Base-by-base conservation (phyloP, 2,113 vertebrate genomes). In the Lota lota region DNA sequence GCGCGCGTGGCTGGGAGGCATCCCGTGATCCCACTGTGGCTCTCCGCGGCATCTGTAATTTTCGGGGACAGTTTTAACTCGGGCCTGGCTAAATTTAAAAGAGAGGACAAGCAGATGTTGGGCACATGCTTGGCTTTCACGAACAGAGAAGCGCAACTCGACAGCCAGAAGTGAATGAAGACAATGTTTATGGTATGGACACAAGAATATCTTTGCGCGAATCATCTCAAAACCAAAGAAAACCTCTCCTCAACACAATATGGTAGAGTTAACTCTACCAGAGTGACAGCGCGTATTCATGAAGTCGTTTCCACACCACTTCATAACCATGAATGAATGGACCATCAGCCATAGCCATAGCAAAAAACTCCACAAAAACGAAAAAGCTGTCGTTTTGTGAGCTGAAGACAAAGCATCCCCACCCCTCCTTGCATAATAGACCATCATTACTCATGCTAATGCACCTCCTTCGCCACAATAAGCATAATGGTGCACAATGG, bases 401-500 rank as follows among this genome's bases (percentile, higher is more conserved):
- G 4, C 28, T 33, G 28, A 33, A 33, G 28, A 33, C 28, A 33
- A 6, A 33, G 28, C 28, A 6, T 33, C 24, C 51, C 63, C 36
- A 54, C 47, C 59, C 36, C 63, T 69, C 24, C 0, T 60, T 73
- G 76, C 70, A 71, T 73, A 68, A 33, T 59, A 19, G 19, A 18
- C n/a, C 53, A 83, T 82, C 65, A 79, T 88, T 75, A 80, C 66
- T 57, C 64, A 65, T 63, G 60, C 83, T 78, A 79, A 83, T 79
- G 60, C 77, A 54, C 77, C 79, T 85, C 78, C 67, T 83, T 78
- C 65, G 69, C 21, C 63, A 76, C 63, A 82, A 81, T 89, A 83
- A 81, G 77, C 79, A 84, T 90, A 86, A 88, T 88, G 74, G 78
- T 61, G 69, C 68, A 70, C 85, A 82, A 88, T 83, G 74, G 75